These are phyloP conservation scores for Craseonycteris thonglongyai DNA, from an alignment of 2,113 vertebrate species.

Conservation along the genomic window DNA sequence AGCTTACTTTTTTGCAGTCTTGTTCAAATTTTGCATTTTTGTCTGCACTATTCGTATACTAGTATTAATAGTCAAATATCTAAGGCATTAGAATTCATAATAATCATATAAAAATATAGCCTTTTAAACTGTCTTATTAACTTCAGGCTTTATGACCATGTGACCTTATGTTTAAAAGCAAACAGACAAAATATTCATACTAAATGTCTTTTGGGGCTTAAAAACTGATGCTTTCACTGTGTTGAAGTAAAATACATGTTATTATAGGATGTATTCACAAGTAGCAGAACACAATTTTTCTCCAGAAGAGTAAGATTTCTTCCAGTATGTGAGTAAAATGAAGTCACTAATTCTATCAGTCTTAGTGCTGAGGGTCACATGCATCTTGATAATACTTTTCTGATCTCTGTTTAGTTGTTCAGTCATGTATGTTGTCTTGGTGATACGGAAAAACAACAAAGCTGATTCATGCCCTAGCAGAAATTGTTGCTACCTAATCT, in stretches of 20 bases:
- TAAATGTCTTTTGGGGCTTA: neutral
- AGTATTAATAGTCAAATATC: neutral
- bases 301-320: conserved; percentile 15
- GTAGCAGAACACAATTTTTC: neutral
- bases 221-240: neutral
- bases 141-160: neutral
- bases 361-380: neutral
- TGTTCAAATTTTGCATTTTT: neutral
- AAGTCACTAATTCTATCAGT: neutral
- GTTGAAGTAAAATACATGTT: neutral
- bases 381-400: neutral
- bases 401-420: neutral
- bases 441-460: neutral
- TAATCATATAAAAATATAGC: neutral
- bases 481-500: neutral
- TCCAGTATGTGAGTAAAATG: neutral
- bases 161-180: conserved; percentile 35
- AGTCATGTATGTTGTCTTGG: neutral
- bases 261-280: neutral
- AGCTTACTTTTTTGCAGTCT: neutral
- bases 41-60: neutral
- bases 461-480: neutral
- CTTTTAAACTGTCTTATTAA: neutral
- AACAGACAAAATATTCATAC: neutral
- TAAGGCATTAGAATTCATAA: neutral